Base-by-base conservation (phyloP, 2,113 vertebrate species). In the Amblyornis subalaris region DNA sequence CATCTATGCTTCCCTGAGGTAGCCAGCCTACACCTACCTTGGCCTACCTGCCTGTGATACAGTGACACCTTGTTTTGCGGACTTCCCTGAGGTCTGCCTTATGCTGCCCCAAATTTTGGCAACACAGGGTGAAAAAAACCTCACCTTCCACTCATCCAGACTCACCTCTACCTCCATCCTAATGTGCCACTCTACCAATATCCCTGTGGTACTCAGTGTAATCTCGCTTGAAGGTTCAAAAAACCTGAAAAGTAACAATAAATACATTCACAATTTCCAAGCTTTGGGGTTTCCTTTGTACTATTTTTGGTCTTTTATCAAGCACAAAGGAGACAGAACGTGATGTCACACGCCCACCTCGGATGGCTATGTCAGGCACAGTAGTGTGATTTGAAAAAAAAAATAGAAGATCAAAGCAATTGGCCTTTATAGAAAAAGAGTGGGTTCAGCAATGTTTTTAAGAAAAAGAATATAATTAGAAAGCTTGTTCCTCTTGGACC, bases 361-460 rank as follows among this genome's bases (percentile, higher is more conserved):
- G 28, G 13, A 22, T 74, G 29, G 6, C 2, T 82, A 12, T 40
- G 24, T 62, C 47, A 92, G 42, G 8, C 18, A 62, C 24, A 55
- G 6, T 16, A 66, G 21, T 2, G 2, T 20, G 45, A 35, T 31
- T 67, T 6, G 1, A 22, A 38, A 42, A 55, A 18, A 13, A 48
- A 23, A 25, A 40, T 4, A 12, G 0, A 57, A 54, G 15, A 92
- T 90, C 47, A 90, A 81, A 95, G 64, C 18, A 55, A 10, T 76
- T 69, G 31, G 50, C 25, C n/a, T 65, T 67, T 75, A 22, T 18
- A 73, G 62, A 54, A 89, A 88, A 91, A 89, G 18, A 73, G 18
- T 61, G 20, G 11, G 14, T 88, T 94, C 88, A 89, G 85, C 79
- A 93, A 79, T 53, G 18, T 50, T 93, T 93, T 88, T 54, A 64